Evolutionary conservation across 2,888 invertebrate species (phyloP).

Genomic region (Leptura quadrifasciata): DNA sequence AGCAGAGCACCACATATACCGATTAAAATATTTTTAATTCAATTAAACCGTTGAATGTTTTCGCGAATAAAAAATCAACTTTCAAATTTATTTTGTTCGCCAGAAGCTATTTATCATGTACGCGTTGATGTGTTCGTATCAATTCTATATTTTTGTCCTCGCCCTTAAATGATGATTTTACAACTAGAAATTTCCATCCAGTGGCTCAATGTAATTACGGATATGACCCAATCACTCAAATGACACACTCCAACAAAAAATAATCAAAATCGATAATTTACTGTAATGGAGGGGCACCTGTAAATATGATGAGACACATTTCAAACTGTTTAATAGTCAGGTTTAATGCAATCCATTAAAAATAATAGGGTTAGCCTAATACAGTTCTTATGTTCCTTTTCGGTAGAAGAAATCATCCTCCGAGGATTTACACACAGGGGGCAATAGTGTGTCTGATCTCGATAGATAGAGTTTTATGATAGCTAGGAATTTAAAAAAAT

Average conservation of each 20-base stretch:
- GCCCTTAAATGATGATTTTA: conserved; percentile 28
- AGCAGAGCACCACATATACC: not conserved
- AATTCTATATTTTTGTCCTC: conserved; percentile 25
- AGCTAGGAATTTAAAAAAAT: too few species aligned
- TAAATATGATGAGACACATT: conserved; percentile 8
- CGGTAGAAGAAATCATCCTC: too few species aligned
- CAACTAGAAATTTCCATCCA: conserved; percentile 24
- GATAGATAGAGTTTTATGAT: too few species aligned
- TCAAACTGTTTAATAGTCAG: not conserved
- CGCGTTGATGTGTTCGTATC: conserved; percentile 19
- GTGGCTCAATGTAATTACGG: conserved; percentile 26
- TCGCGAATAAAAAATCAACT: conserved; percentile 5
- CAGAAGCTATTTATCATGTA: conserved; percentile 24
- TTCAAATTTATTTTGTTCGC: conserved; percentile 3
- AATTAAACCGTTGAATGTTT: not conserved
- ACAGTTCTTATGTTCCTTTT: too few species aligned
- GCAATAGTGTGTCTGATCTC: too few species aligned
- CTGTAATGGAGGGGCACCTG: conserved; percentile 9
- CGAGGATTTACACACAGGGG: too few species aligned
- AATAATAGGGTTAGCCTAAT: not conserved
- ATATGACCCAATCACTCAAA: conserved; percentile 29
- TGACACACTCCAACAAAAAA: conserved; percentile 25
- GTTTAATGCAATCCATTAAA: not conserved
- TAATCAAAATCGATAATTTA: conserved; percentile 16
- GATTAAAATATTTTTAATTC: not conserved